Base-by-base conservation (phyloP, 2,113 vertebrate species). In the Triplophysa siluroides region DNA sequence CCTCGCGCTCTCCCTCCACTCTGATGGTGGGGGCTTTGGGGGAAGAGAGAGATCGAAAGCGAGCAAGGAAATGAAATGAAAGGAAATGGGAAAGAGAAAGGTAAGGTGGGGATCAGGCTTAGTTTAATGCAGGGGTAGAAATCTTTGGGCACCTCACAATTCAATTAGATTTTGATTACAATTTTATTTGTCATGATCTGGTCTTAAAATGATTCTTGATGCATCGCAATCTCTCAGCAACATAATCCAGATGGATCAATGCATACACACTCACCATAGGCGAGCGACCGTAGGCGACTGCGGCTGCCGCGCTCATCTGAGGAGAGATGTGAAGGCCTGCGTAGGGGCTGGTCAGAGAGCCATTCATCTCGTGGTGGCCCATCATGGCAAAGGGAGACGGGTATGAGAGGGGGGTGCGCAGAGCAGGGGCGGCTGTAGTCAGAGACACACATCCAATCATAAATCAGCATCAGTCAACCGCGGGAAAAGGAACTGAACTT, bases 301-400 rank as follows among this genome's bases (percentile, higher is more conserved):
- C 96, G 0, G 96, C 96, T 0, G 95, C 96, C 0, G 93, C 96
- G 0, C 95, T 97, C 95, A 98, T 98, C 91, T 98, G 97, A 0
- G 96, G 95, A 0, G 97, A 96, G 90, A 98, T 96, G 93, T 98
- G 97, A 0, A 98, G 94, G 60, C 96, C 88, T 0, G 97, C 95
- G 1, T 98, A 98, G 82, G 96, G 96, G 88, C 95, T 98, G 56
- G 92, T 94, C 84, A 98, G 93, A 0, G 95, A 95, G 16, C 97
- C 97, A 1, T 98, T 98, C 91, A 98, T 97, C 84, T 97, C 97
- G 1, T 96, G 96, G 90, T 97, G 95, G 24, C 96, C 93, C 95
- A 98, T 97, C 96, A 98, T 98, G 81, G 95, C 95, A 1, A 98
- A 98, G 4, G 97, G 96, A 0, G 94, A 88, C 0, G 95, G 94